Conservation (phyloP, 2,797 vertebrate species). For the Myotis pilosus region DNA sequence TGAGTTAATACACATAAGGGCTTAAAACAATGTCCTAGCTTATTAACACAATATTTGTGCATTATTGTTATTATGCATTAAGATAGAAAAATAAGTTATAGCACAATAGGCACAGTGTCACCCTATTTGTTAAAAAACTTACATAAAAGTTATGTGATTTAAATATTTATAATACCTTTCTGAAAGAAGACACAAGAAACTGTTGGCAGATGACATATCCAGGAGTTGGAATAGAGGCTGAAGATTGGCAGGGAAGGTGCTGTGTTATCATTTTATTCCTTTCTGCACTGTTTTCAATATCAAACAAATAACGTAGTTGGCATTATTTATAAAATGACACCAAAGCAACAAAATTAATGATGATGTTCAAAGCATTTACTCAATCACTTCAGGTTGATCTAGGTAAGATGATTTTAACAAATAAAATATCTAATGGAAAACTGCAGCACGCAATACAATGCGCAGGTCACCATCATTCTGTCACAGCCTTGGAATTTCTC, state of each 20-base stretch:
- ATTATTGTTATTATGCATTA: not conserved
- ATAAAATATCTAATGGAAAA: constrained; percentile 49
- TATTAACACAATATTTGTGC: not conserved
- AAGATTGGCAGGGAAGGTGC: not conserved
- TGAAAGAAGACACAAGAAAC: not conserved
- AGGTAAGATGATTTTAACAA: constrained; percentile 17
- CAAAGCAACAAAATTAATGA: constrained; percentile 2
- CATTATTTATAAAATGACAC: not conserved
- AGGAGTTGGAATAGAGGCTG: not conserved
- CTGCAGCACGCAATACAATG: not conserved
- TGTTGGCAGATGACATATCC: no score
- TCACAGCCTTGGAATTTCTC: not conserved
- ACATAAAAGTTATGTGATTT: not conserved
- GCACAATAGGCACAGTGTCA: not conserved
- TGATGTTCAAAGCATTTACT: constrained; percentile 15
- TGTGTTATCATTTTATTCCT: not conserved
- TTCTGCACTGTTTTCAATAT: not conserved
- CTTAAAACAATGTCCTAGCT: not conserved
- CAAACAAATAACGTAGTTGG: not conserved
- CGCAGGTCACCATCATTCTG: no score
- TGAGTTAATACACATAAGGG: not conserved
- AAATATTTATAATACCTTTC: not conserved
- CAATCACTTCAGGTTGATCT: not conserved
- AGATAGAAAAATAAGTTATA: not conserved
- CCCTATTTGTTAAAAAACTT: not conserved